These are phyloP conservation scores for Psilopsiagon aymara DNA, from an alignment of 2,113 vertebrate species.

Conservation along the genomic window DNA sequence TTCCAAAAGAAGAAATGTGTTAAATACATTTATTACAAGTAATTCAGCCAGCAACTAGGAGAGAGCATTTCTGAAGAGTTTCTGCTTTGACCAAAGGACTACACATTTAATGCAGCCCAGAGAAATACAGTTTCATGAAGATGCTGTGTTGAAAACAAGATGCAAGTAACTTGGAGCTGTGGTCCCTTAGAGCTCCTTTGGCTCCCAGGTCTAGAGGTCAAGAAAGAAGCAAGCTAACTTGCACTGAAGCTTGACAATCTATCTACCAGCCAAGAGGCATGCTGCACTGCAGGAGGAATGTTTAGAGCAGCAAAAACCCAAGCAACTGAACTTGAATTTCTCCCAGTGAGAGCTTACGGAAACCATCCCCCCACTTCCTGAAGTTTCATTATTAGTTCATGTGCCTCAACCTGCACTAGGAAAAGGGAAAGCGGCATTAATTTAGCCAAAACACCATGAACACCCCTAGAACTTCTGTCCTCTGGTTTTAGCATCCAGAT, in stretches of 20 bases:
- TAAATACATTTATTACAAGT: not conserved
- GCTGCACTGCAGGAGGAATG: not conserved
- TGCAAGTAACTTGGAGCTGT: not conserved
- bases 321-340: not conserved
- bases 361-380: conserved; percentile 2
- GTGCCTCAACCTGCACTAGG: not conserved
- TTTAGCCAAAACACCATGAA: not conserved
- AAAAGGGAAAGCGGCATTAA: not conserved
- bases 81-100: not conserved
- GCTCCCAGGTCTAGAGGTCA: not conserved
- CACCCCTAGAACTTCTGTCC: not conserved
- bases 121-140: not conserved
- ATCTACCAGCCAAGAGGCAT: not conserved
- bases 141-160: not conserved
- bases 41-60: not conserved
- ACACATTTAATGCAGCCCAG: not conserved
- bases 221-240: not conserved
- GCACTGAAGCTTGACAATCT: not conserved
- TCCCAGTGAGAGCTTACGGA: not conserved
- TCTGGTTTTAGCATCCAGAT: not conserved
- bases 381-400: conserved; percentile 11
- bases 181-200: not conserved
- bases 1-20: not conserved
- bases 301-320: conserved; percentile 5
- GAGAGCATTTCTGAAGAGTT: not conserved